Conservation (phyloP, 1,140 invertebrate species). For the Tachypleus tridentatus region DNA sequence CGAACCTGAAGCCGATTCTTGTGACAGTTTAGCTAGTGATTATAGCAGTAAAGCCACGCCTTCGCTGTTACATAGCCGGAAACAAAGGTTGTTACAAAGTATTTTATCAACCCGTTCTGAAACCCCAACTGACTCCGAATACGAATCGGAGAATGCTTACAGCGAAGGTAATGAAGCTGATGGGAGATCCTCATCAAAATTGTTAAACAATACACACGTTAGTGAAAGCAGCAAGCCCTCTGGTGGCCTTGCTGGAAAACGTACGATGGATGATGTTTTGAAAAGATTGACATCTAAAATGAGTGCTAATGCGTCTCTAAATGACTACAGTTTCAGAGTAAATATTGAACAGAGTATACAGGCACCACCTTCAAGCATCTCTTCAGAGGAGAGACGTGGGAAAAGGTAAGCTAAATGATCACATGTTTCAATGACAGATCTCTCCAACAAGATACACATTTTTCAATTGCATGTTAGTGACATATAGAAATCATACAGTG, state of each 20-base stretch:
- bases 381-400: too few relatives aligned
- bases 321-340: background rate
- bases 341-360: too few relatives aligned
- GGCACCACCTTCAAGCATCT: too few relatives aligned
- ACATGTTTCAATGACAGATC: too few relatives aligned
- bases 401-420: too few relatives aligned
- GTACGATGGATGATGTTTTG: slow-evolving; percentile 68
- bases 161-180: too few relatives aligned
- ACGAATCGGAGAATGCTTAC: slow-evolving; percentile 10
- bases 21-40: slow-evolving; percentile 16
- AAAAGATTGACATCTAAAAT: slow-evolving; percentile 67
- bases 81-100: slow-evolving; percentile 15
- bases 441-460: too few relatives aligned
- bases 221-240: too few relatives aligned
- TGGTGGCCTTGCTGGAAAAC: slow-evolving; percentile 5
- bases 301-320: slow-evolving; percentile 47
- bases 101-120: slow-evolving; percentile 12
- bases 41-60: slow-evolving; percentile 1
- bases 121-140: slow-evolving; percentile 15
- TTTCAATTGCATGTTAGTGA: too few relatives aligned
- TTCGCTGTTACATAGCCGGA: background rate
- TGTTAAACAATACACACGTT: too few relatives aligned
- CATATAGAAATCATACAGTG: too few relatives aligned
- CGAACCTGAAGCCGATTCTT: slow-evolving; percentile 11
- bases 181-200: too few relatives aligned